Conservation (phyloP, 2,888 invertebrate species). For the Mimachlamys varia region DNA sequence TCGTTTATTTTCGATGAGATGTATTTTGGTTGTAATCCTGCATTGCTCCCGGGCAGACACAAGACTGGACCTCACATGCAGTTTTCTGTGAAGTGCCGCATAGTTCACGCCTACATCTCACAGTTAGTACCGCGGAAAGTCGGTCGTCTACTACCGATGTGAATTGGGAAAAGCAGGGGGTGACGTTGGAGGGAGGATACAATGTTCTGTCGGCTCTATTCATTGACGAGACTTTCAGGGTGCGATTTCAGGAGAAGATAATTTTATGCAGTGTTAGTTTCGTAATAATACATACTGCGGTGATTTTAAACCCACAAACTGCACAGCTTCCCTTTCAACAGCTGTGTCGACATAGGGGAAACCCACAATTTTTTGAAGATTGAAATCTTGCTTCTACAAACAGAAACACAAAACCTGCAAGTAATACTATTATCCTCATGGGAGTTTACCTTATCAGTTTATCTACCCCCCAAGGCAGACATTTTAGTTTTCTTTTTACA, state of each 20-base stretch:
- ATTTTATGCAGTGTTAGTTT: conserved; percentile 3
- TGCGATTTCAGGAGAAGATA: background rate
- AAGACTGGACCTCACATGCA: background rate
- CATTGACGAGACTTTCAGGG: background rate
- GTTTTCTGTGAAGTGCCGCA: background rate
- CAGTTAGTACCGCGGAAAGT: background rate
- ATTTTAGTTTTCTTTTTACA: background rate
- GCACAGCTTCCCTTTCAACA: background rate
- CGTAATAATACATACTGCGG: background rate
- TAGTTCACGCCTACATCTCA: conserved; percentile 20
- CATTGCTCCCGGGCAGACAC: background rate
- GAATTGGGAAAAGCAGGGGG: background rate
- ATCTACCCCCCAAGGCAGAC: background rate
- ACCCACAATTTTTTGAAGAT: background rate
- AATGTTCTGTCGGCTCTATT: background rate
- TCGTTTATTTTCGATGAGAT: background rate
- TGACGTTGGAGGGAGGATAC: background rate
- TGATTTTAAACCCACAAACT: background rate
- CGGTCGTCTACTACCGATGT: too few species aligned
- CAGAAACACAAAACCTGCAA: conserved; percentile 3
- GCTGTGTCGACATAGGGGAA: background rate
- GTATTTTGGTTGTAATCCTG: background rate
- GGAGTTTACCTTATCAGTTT: background rate
- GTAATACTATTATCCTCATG: background rate
- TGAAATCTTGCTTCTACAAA: background rate